phyloP scores from a whole-genome alignment of 1,140 invertebrate species.

The Euwallacea fornicatus region DNA sequence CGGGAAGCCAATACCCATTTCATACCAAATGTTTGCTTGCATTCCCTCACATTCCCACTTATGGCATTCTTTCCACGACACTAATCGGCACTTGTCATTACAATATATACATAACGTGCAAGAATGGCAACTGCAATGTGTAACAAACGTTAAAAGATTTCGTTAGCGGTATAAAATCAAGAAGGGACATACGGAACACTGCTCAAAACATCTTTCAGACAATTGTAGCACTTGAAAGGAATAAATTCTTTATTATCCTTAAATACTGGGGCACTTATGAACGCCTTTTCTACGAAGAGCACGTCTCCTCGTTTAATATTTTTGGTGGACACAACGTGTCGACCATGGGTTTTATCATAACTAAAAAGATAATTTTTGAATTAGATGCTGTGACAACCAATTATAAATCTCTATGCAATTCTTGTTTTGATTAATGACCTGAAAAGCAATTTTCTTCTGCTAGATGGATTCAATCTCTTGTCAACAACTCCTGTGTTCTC shows the following conservation, averaged over 20 bases:
- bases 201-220: conserved; percentile 44
- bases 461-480: too few species aligned
- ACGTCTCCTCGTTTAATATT: conserved; percentile 64
- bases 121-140: conserved; percentile 59
- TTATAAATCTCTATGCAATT: too few species aligned
- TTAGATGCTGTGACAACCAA: neutral
- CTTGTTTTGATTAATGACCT: too few species aligned
- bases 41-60: conserved; percentile 73
- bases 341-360: conserved; percentile 54
- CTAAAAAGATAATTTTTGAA: conserved; percentile 31
- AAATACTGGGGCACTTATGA: conserved; percentile 60
- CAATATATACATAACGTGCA: conserved; percentile 72
- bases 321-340: conserved; percentile 59
- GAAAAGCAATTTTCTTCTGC: too few species aligned
- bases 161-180: neutral
- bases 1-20: conserved; percentile 76
- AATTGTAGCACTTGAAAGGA: conserved; percentile 49
- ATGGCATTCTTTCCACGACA: conserved; percentile 67
- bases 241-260: conserved; percentile 47
- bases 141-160: conserved; percentile 4
- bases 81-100: conserved; percentile 60
- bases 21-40: conserved; percentile 62
- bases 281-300: conserved; percentile 72
- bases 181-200: conserved; percentile 46
- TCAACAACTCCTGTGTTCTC: too few species aligned